Evolutionary conservation across 2,888 invertebrate genomes (phyloP).

Genomic region (Rotaria magnacalcarata): DNA sequence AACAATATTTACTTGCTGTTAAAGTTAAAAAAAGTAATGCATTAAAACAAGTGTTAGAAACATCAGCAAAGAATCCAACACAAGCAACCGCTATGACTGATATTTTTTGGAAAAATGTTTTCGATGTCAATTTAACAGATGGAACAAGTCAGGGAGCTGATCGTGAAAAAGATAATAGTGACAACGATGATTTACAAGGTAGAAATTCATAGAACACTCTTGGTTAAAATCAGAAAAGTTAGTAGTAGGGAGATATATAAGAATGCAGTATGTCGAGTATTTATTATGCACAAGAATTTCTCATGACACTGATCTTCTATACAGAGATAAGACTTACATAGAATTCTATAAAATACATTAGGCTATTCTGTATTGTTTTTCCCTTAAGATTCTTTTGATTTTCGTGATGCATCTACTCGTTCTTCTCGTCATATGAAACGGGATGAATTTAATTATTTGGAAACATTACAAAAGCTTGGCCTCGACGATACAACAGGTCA

Average conservation of each 20-base stretch:
- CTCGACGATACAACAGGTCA: constrained; percentile 51
- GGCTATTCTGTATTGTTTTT: too few relatives aligned
- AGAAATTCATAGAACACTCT: neutral
- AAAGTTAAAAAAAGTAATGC: neutral
- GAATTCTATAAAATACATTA: too few relatives aligned
- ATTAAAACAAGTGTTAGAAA: neutral
- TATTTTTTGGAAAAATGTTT: constrained; percentile 22
- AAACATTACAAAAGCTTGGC: constrained; percentile 46
- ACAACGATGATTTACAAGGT: neutral
- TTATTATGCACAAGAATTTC: too few relatives aligned
- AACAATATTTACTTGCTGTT: neutral
- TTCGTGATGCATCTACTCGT: neutral
- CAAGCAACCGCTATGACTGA: neutral
- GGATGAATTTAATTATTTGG: constrained; percentile 45
- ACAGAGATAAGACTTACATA: too few relatives aligned
- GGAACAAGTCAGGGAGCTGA: neutral
- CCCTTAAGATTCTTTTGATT: neutral
- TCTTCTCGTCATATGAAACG: constrained; percentile 37
- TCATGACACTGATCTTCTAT: too few relatives aligned
- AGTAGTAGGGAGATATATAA: too few relatives aligned
- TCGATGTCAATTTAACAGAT: neutral
- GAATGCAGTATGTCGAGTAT: too few relatives aligned
- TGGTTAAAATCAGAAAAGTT: too few relatives aligned
- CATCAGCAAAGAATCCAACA: neutral
- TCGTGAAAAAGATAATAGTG: neutral